Evolutionary conservation across 2,797 vertebrate genomes (phyloP), one percentile per base, ranked within the genome.

Genomic region (Hemibagrus guttatus): DNA sequence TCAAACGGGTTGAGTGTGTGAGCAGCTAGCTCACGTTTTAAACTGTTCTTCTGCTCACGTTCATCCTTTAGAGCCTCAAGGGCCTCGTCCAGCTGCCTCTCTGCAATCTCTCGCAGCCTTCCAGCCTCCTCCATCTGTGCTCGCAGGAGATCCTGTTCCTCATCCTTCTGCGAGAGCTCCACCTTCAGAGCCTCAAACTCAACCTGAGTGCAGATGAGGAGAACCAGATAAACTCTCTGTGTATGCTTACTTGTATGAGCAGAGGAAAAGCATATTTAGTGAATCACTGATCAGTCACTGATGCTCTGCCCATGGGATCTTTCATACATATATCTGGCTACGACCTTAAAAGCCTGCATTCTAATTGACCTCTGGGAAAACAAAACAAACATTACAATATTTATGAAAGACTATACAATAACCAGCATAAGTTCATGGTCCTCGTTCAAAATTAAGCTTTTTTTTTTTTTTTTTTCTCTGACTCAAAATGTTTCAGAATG

Each of bases 151-250:
- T 96, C 96, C 80, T 95, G 93, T 87, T 96, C 96, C 89, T 97
- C 96, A 2, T 96, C 95, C 91, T 95, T 96, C 72, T 96, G 94
- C 72, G 93, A 96, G 81, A 97, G 82, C 85, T 97, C 97, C 81
- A 96, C 94, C 90, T 97, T 97, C 81, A 97, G 83, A 0, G 95
- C 94, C 93, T 97, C 97, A 91, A 96, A 97, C 91, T 97, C 97
- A 81, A 97, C 95, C 97, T 97, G 91, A 35, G 87, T 39, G 42
- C 63, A n/a, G 61, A 86, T 0, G 59, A 82, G 23, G 35, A 81
- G 26, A 82, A 66, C 21, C 8, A 46, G 26, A 63, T 81, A 4
- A 64, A 64, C 3, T 63, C 23, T 11, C 7, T 28, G 59, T 81
- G 39, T 46, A 49, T 64, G 23, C 3, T 26, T 16, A n/a, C 39